Base-by-base conservation (phyloP, 2,888 invertebrate genomes). In the Dascillus cervinus region DNA sequence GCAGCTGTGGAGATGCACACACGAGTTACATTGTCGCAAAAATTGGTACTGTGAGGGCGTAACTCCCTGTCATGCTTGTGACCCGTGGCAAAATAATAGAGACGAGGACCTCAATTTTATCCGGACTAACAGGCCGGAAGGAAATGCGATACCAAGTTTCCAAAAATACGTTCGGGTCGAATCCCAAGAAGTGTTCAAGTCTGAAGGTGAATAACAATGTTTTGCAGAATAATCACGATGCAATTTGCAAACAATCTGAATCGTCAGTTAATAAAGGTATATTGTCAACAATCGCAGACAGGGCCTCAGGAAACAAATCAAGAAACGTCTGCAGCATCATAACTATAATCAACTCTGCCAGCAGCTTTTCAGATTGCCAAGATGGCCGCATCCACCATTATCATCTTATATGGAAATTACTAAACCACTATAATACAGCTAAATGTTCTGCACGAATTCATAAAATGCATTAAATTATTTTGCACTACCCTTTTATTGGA, bases 371-470 rank as follows among this genome's bases (percentile, higher is more conserved):
- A 52, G 52, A 55, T 52, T 50, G 43, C 37, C 43, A 50, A 42
- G 29, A 43, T 47, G 45, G 43, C 43, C 41, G 25, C 40, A 34
- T 49, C 43, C 52, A 51, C 55, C 53, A 47, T 56, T 52, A 54
- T 57, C 55, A 59, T 53, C 53, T 44, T 47, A 55, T 62, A 60
- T 61, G 62, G 60, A 61, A 60, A 62, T 62, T 56, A 54, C 50
- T 46, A 50, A 56, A 55, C 43, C 50, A 58, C 59, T 60, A 60
- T 61, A 60, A 61, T 60, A 55, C 54, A 55, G 57, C 53, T 60
- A 62, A 62, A 60, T 56, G 60, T 50, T 53, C 49, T 50, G 56
- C 56, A 54, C 58, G 61, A 58, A 61, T 60, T 56, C 55, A 52
- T 58, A 58, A 60, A 61, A 60, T 51, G 55, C 54, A 56, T 57